phyloP scores from a whole-genome alignment of 1,140 invertebrate species.

The Listronotus oregonensis region DNA sequence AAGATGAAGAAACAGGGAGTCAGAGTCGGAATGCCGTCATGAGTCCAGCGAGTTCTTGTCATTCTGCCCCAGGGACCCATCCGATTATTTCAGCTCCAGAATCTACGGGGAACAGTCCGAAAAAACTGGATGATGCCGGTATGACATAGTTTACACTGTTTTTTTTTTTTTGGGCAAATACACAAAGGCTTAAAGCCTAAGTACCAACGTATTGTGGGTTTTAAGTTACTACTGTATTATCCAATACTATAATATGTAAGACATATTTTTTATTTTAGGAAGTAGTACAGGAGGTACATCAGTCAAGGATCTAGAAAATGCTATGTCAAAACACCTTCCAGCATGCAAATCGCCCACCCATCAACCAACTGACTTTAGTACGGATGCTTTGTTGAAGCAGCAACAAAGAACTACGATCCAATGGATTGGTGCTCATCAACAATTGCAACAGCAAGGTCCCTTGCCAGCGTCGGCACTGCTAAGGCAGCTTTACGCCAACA shows the following conservation, averaged over 20 bases:
- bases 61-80: constrained; percentile 55
- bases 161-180: too few species aligned
- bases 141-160: constrained; percentile 6
- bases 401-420: constrained; percentile 89
- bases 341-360: constrained; percentile 66
- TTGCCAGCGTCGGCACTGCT: constrained; percentile 83
- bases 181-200: too few species aligned
- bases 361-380: constrained; percentile 83
- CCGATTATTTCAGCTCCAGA: constrained; percentile 53
- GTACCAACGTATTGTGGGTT: too few species aligned
- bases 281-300: constrained; percentile 60
- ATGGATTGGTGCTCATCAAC: constrained; percentile 87
- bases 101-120: constrained; percentile 57
- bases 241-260: too few species aligned
- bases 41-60: constrained; percentile 66
- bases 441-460: constrained; percentile 59
- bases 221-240: too few species aligned
- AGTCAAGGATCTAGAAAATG: constrained; percentile 91
- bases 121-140: constrained; percentile 51
- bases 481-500: constrained; percentile 87
- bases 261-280: background rate
- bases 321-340: constrained; percentile 94
- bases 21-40: constrained; percentile 58
- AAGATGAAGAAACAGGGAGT: constrained; percentile 58
- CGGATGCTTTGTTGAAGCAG: constrained; percentile 80